Evolutionary conservation across 2,113 vertebrate species (phyloP).

Genomic region (Ceuthmochares aereus): DNA sequence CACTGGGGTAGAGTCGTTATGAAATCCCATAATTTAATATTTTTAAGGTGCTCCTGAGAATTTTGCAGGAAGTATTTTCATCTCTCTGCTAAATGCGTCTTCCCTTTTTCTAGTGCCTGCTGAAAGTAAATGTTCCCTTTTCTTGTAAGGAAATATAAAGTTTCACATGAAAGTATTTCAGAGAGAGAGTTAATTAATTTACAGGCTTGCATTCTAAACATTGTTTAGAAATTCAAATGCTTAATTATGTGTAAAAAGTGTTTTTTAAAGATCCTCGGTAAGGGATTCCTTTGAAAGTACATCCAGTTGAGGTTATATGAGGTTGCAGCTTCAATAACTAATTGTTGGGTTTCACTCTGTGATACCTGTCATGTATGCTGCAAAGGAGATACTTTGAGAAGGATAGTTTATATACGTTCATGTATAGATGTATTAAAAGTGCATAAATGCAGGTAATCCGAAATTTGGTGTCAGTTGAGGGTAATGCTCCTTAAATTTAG

Average conservation of each 20-base stretch:
- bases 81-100: not conserved
- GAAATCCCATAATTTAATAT: rapidly evolving
- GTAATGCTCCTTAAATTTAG: not conserved
- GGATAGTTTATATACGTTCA: rapidly evolving
- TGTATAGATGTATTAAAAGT: not conserved
- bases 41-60: not conserved
- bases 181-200: not conserved
- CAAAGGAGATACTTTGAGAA: not conserved
- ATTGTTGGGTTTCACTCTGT: not conserved
- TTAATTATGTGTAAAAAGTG: not conserved
- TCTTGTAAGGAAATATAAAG: not conserved
- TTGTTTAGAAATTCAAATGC: not conserved
- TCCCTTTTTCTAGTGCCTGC: not conserved
- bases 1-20: rapidly evolving
- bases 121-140: not conserved
- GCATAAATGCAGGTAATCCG: not conserved
- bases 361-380: rapidly evolving
- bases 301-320: rapidly evolving
- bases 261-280: not conserved
- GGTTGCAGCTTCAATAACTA: rapidly evolving
- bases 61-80: not conserved
- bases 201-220: rapidly evolving
- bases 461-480: not conserved
- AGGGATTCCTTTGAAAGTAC: not conserved
- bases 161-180: rapidly evolving